Conservation (phyloP, 2,888 invertebrate species). For the Scaptomyza polygonia region DNA sequence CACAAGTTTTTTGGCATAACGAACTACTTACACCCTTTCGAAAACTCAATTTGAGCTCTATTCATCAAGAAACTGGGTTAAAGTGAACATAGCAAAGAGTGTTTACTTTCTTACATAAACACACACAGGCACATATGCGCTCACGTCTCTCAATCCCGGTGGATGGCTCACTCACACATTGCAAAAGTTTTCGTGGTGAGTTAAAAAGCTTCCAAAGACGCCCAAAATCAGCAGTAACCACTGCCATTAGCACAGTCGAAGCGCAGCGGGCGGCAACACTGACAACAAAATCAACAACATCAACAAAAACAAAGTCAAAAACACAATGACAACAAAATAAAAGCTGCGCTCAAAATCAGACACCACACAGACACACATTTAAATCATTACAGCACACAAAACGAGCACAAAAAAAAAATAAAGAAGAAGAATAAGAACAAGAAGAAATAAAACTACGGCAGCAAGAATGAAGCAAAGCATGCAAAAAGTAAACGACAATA, state of each 20-base stretch:
- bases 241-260: constrained; percentile 27
- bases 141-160: constrained; percentile 2
- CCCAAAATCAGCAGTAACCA: constrained; percentile 29
- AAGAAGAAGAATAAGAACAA: constrained; percentile 1
- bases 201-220: constrained; percentile 41
- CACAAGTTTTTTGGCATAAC: constrained; percentile 1
- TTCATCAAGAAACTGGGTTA: constrained; percentile 27
- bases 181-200: constrained; percentile 32
- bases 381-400: constrained; percentile 60
- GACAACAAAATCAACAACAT: constrained; percentile 11
- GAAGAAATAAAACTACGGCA: constrained; percentile 8
- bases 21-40: neutral
- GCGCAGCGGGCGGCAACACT: constrained; percentile 31
- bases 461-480: constrained; percentile 29
- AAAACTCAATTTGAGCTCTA: neutral
- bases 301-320: constrained; percentile 10
- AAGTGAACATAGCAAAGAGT: constrained; percentile 13
- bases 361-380: constrained; percentile 46
- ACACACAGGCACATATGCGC: neutral
- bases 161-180: constrained; percentile 5
- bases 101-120: constrained; percentile 8
- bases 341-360: constrained; percentile 74
- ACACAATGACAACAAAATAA: constrained; percentile 47
- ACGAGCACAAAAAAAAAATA: constrained; percentile 38
- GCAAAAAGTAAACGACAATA: constrained; percentile 48